These are phyloP conservation scores for Pyxicephalus adspersus DNA, from an alignment of 2,113 vertebrate genomes.

Conservation along the genomic window DNA sequence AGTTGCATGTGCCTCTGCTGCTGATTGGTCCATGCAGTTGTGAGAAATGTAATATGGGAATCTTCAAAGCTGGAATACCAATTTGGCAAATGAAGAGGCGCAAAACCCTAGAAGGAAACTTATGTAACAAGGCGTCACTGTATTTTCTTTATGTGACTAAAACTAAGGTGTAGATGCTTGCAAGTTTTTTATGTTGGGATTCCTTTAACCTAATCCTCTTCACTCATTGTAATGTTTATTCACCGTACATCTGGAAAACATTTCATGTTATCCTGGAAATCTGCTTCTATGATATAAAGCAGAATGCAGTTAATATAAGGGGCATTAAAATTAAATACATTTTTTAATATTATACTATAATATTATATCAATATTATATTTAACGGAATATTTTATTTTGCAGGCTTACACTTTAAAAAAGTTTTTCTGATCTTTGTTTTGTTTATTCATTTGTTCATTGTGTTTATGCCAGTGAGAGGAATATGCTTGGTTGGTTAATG, in stretches of 20 bases:
- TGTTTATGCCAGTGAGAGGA: too few species aligned
- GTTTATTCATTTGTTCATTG: too few species aligned
- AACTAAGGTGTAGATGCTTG: background rate
- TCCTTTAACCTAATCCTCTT: background rate
- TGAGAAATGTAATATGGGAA: slow-evolving; percentile 25
- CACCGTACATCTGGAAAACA: slow-evolving; percentile 18
- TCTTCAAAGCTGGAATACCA: slow-evolving; percentile 29
- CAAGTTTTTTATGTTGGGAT: background rate
- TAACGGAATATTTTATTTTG: too few species aligned
- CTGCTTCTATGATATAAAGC: background rate
- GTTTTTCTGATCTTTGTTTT: too few species aligned
- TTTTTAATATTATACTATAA: too few species aligned
- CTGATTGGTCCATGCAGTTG: background rate
- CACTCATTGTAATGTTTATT: background rate
- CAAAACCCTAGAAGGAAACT: slow-evolving; percentile 17
- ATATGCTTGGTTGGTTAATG: too few species aligned
- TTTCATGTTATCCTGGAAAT: background rate
- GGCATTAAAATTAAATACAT: too few species aligned
- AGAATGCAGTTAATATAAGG: too few species aligned
- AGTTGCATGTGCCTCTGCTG: background rate
- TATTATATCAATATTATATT: too few species aligned
- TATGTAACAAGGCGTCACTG: slow-evolving; percentile 24
- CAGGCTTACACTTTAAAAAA: too few species aligned
- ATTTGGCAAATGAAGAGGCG: slow-evolving; percentile 43
- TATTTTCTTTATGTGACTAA: slow-evolving; percentile 15